phyloP scores from a whole-genome alignment of 1,140 invertebrate genomes.

The Pantala flavescens region DNA sequence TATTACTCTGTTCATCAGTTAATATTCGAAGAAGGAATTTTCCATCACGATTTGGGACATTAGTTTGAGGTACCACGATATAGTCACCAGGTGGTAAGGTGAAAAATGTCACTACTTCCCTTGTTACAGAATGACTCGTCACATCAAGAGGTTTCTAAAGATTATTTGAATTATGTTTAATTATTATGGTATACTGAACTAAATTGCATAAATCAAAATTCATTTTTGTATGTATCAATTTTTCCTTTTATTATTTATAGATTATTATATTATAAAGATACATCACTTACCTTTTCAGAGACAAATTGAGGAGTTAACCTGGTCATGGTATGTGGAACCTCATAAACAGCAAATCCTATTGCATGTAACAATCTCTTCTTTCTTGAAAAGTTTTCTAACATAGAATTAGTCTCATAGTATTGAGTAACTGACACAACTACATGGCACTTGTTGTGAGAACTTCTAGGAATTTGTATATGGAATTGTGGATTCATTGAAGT shows the following conservation, averaged over 20 bases:
- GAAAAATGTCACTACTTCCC: slow-evolving; percentile 65
- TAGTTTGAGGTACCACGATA: slow-evolving; percentile 65
- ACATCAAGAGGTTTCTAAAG: slow-evolving; percentile 54
- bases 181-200: background rate
- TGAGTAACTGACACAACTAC: slow-evolving; percentile 65
- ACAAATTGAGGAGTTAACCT: slow-evolving; percentile 50
- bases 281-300: slow-evolving; percentile 41
- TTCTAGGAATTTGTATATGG: slow-evolving; percentile 53
- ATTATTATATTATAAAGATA: too few species aligned
- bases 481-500: slow-evolving; percentile 62
- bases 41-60: slow-evolving; percentile 53
- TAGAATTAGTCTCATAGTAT: slow-evolving; percentile 45
- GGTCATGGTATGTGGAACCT: slow-evolving; percentile 50
- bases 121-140: slow-evolving; percentile 51
- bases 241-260: too few species aligned
- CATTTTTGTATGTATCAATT: too few species aligned
- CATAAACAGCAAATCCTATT: slow-evolving; percentile 60
- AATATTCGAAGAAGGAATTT: slow-evolving; percentile 55
- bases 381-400: slow-evolving; percentile 23
- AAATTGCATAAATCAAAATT: too few species aligned
- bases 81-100: slow-evolving; percentile 64
- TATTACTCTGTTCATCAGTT: slow-evolving; percentile 60
- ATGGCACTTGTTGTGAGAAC: slow-evolving; percentile 51
- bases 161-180: slow-evolving; percentile 16
- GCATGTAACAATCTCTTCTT: slow-evolving; percentile 41